Evolutionary conservation across 2,888 invertebrate species (phyloP).

Genomic region (Tanypteryx hageni): DNA sequence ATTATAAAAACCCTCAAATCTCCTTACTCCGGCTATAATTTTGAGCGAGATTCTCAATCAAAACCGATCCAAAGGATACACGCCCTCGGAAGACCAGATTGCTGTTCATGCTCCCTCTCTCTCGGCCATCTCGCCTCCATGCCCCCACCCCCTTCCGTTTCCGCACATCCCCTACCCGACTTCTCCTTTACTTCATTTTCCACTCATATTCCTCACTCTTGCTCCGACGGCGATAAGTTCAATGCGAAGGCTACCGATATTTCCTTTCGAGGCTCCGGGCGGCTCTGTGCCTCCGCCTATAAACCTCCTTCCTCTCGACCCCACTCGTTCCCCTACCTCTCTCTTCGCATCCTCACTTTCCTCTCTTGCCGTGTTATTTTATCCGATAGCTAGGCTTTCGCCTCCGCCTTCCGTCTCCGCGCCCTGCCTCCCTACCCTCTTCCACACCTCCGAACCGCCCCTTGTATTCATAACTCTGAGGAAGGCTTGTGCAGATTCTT

Average conservation of each 20-base stretch:
- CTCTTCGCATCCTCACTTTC: not conserved
- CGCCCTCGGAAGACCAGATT: not conserved
- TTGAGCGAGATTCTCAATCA: not conserved
- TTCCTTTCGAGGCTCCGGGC: not conserved
- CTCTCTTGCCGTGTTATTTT: not conserved
- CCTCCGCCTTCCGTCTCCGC: not conserved
- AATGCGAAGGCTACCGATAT: constrained; percentile 22
- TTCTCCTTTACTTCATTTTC: not conserved
- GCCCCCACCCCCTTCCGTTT: not conserved
- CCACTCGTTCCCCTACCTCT: not conserved
- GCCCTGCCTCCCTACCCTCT: not conserved
- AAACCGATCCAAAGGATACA: not conserved
- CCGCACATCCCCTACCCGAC: too few relatives aligned
- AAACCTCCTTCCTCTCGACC: not conserved
- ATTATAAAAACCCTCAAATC: not conserved
- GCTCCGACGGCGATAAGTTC: not conserved
- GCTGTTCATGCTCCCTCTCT: not conserved
- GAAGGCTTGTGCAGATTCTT: too few relatives aligned
- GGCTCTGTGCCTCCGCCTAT: not conserved
- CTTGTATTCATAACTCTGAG: not conserved
- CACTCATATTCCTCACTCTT: not conserved
- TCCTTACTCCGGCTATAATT: not conserved
- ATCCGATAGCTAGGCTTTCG: not conserved
- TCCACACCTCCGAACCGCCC: too few relatives aligned
- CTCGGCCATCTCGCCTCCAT: not conserved